Percentiles rank a stretch among this genome's conserved stretches.
Conservation (phyloP, 2,797 vertebrate genomes). For the Emydoidea blandingii region DNA sequence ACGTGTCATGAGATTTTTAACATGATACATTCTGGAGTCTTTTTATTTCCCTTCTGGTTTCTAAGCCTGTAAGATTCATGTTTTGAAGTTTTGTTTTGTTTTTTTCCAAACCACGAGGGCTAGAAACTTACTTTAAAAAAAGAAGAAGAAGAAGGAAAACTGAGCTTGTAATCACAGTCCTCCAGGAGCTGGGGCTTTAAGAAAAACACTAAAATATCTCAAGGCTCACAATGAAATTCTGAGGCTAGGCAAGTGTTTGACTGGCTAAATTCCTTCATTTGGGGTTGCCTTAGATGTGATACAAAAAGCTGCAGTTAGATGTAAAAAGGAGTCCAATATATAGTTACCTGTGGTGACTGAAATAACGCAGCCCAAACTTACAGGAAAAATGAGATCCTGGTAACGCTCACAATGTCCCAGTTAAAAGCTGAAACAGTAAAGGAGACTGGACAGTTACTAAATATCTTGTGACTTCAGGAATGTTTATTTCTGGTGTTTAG, state of each 20-base stretch:
- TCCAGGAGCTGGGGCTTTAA: not conserved
- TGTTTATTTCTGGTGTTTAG: not conserved
- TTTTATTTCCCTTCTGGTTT: not conserved
- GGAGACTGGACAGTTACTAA: not conserved
- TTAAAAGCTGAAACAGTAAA: not conserved
- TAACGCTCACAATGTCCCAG: not conserved
- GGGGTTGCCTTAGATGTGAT: not conserved
- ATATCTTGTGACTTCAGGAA: not conserved
- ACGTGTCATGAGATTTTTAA: not conserved
- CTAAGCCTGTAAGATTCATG: not conserved
- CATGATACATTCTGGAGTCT: not conserved
- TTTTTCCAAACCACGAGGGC: not conserved
- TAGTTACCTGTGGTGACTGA: not conserved
- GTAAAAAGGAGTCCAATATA: not conserved
- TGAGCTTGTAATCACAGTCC: not conserved
- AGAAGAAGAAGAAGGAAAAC: not conserved
- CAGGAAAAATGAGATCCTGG: not conserved
- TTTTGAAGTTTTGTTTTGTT: not conserved
- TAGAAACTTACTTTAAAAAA: conserved; percentile 9
- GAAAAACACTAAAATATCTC: not conserved
- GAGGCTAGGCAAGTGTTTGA: not conserved
- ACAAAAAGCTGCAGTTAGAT: not conserved
- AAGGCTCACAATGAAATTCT: not conserved
- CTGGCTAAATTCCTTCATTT: not conserved
- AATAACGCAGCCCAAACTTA: not conserved